Evolutionary conservation across 2,797 vertebrate species (phyloP).

Genomic region (Aselliscus stoliczkanus): DNA sequence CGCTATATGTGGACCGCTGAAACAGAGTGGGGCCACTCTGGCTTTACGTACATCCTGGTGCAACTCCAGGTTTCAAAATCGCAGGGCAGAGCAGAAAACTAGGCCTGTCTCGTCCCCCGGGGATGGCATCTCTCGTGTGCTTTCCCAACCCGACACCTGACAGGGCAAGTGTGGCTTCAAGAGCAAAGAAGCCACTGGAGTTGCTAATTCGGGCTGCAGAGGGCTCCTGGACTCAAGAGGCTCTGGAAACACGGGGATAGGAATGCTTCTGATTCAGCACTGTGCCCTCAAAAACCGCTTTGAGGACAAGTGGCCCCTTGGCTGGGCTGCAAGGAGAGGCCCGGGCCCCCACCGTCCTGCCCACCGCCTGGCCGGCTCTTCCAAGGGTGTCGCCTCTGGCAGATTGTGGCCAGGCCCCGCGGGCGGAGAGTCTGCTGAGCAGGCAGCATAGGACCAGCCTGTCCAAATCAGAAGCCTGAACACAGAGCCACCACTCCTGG

Average conservation of each 20-base stretch:
- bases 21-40: neutral
- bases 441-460: neutral
- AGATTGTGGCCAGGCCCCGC: neutral
- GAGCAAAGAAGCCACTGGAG: neutral
- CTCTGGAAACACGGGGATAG: neutral
- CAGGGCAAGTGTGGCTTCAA: neutral
- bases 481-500: neutral
- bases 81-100: neutral
- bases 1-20: neutral
- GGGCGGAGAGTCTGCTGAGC: neutral
- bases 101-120: neutral
- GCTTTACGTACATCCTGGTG: neutral
- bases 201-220: neutral
- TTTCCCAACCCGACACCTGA: neutral
- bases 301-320: neutral
- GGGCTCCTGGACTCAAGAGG: neutral
- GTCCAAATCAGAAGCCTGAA: neutral
- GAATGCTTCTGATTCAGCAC: neutral
- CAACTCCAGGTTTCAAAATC: neutral
- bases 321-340: neutral
- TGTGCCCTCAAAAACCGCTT: neutral
- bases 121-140: accelerated
- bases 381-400: neutral
- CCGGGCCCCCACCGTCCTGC: too few relatives aligned
- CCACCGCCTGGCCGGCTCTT: neutral